Percentiles rank a stretch among this genome's conserved stretches.
Evolutionary conservation across 2,113 vertebrate species (phyloP).

Genomic region (Nesoenas mayeri): DNA sequence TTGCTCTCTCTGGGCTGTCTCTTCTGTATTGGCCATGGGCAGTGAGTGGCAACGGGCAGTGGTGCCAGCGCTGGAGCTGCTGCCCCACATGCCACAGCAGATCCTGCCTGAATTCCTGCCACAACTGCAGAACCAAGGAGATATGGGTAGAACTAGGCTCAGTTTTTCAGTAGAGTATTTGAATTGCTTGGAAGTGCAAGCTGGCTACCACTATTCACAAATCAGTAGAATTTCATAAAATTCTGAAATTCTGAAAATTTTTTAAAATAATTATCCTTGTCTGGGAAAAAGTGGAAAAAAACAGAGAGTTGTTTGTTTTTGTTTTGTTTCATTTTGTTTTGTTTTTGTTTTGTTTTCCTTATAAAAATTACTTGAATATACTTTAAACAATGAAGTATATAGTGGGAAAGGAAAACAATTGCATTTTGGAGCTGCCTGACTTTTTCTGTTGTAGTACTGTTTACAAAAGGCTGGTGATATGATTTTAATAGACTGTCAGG

Average conservation of each 20-base stretch:
- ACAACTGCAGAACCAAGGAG: neutral
- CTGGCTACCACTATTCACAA: neutral
- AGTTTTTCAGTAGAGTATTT: accelerated
- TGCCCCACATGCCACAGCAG: neutral
- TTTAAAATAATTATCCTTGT: neutral
- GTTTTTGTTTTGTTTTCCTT: neutral
- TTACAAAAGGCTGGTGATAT: neutral
- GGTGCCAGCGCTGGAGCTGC: neutral
- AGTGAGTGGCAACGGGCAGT: neutral
- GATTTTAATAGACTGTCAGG: neutral
- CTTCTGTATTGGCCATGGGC: neutral
- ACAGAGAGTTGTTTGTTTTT: neutral
- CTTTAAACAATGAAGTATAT: neutral
- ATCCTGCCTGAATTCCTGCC: neutral
- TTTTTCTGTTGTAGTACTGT: neutral
- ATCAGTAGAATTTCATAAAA: neutral
- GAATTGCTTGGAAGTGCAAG: neutral
- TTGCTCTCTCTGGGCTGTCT: neutral
- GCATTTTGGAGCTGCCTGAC: neutral
- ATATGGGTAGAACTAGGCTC: neutral
- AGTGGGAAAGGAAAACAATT: neutral
- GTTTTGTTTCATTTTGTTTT: too few species aligned
- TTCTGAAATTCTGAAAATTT: neutral
- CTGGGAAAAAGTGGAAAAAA: neutral
- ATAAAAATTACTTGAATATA: neutral